Conservation (phyloP, 1,140 invertebrate genomes). For the Monomorium pharaonis region DNA sequence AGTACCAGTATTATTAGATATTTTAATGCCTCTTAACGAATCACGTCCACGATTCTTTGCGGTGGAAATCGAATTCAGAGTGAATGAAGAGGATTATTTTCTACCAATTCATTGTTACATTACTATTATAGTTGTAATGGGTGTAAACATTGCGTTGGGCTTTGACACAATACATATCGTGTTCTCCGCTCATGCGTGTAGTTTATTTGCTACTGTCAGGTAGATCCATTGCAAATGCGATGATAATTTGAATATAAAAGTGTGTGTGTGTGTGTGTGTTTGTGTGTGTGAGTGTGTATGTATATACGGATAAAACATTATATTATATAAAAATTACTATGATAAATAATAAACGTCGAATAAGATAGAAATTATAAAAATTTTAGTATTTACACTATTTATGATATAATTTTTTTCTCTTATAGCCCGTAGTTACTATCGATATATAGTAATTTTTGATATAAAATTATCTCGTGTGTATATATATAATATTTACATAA, state of each 20-base stretch:
- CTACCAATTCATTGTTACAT: constrained; percentile 4
- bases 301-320: neutral
- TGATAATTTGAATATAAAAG: neutral
- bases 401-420: no score
- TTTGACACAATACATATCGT: neutral
- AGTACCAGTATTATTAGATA: constrained; percentile 10
- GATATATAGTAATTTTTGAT: no score
- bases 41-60: constrained; percentile 12
- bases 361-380: no score
- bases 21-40: constrained; percentile 1
- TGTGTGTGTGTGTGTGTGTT: no score
- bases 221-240: neutral
- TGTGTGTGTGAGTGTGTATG: no score
- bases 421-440: no score
- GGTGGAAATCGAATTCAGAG: constrained; percentile 8
- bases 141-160: neutral
- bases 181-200: constrained; percentile 14
- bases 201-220: constrained; percentile 27
- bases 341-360: no score
- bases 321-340: no score
- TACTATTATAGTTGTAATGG: neutral
- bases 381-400: no score
- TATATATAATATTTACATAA: no score
- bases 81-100: constrained; percentile 3
- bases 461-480: no score